Base-by-base conservation (phyloP, 2,113 vertebrate genomes). In the Nannospalax galili region DNA sequence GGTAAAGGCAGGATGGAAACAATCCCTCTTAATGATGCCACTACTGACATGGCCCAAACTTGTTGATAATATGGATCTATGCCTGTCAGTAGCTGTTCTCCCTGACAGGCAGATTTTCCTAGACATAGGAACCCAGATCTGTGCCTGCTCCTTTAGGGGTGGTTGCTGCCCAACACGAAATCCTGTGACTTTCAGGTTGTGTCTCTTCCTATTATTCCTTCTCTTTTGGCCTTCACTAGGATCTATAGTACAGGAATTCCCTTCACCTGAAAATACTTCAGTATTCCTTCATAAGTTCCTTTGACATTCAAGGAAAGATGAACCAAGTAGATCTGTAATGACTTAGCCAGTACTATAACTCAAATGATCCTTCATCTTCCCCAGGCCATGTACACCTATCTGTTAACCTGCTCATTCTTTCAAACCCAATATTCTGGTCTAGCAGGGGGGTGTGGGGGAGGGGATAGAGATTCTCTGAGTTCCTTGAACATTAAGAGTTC, bases 401-500 rank as follows among this genome's bases (percentile, higher is more conserved):
- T 30, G n/a, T 96, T 97, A 88, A 95, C 75, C 79, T 95, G 74
- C 10, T 93, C 74, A 72, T 95, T 91, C 96, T 96, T 89, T 93
- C 45, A 96, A 92, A 65, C 42, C 67, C 84, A 96, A 87, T 86
- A 96, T 97, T 97, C 97, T 92, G 82, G n/a, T 35, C n/a, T n/a
- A n/a, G n/a, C 11, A 11, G 48, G 78, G 81, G 82, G 60, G 30
- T 48, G 35, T 10, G 93, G 94, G 92, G 93, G 67, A 82, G 93
- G 96, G 89, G 64, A 70, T 5, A 42, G 11, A 32, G 73, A 67
- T 94, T 95, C 86, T 81, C n/a, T 26, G 62, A 56, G 60, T 81
- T 92, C 78, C 86, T 70, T 82, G 78, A 92, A 26, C 58, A 65
- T 75, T 7, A 72, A 78, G 35, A 56, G 30, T 95, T 91, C 85